Base-by-base conservation (phyloP, 2,797 vertebrate species). In the Phalanger gymnotis region DNA sequence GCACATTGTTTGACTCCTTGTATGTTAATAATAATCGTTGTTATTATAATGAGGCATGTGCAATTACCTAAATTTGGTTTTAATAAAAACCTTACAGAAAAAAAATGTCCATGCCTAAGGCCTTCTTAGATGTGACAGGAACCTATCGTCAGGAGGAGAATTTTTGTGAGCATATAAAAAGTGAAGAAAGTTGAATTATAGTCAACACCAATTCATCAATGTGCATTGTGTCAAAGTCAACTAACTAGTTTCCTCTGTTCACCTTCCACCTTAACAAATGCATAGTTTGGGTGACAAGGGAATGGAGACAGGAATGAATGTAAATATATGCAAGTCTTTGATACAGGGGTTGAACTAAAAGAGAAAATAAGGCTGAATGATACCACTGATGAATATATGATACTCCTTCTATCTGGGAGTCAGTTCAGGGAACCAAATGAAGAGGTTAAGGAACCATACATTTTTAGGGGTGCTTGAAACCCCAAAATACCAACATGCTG, bases 21-120 rank as follows among this genome's bases (percentile, higher is more conserved):
- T 54, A n/a, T 56, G 2, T 90, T 90, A 95, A 87, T 96, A 90
- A 56, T 93, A 91, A 93, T 81, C 28, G 13, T 91, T 95, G 53
- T 25, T 93, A 58, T 54, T 93, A 7, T 91, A 40, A 7, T 87
- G 4, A 51, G 56, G 54, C 4, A 81, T 11, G 91, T 53, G 3
- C 5, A 94, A 5, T 90, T 91, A 92, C 54, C 90, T 51, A 92
- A 90, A 53, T 4, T 92, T 93, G n/a, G 2, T 94, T 93, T 96
- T 93, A 94, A 55, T 73, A 87, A 94, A 95, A 96, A 91, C 66
- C 66, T 30, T n/a, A 92, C 1, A 61, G 6, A 89, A 90, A 91
- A 90, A 0, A 73, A 91, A 87, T 16, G 92, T 89, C 92, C 51
- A 66, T 92, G 34, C 19, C 93, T 94, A 92, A n/a, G 91, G 81